A percentile compares a stretch with the other conserved stretches of the same genome.
Evolutionary conservation across 2,797 vertebrate genomes (phyloP).

Genomic region (Ptychobarbus kaznakovi): DNA sequence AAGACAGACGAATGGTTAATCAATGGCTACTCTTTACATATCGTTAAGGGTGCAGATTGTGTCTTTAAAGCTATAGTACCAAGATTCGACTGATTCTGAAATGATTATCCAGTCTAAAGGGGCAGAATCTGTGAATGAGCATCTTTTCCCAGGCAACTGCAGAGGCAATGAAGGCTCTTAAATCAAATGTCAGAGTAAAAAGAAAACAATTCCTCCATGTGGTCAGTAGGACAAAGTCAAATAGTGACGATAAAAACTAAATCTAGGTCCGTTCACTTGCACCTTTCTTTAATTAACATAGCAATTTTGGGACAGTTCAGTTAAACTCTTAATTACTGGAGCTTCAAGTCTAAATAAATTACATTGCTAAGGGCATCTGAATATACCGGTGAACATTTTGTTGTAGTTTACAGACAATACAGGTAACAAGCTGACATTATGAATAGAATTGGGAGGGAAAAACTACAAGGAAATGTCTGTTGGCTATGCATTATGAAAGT

Average conservation of each 20-base stretch:
- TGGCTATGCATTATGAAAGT: slow-evolving; percentile 12
- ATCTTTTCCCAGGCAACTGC: not conserved
- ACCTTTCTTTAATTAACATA: not conserved
- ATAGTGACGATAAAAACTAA: slow-evolving; percentile 1
- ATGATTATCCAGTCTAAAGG: not conserved
- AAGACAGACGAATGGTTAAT: slow-evolving; percentile 39
- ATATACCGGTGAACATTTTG: not conserved
- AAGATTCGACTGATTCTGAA: slow-evolving; percentile 12
- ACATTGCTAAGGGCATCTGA: not conserved
- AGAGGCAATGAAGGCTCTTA: not conserved
- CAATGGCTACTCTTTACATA: not conserved
- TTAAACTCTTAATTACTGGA: not conserved
- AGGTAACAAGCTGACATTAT: not conserved
- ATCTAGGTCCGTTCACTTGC: not conserved
- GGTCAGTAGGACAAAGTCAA: not conserved
- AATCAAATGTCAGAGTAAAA: slow-evolving; percentile 1
- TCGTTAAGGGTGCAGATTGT: slow-evolving; percentile 14
- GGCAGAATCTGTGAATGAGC: slow-evolving; percentile 19
- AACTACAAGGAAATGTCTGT: not conserved
- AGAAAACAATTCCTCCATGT: not conserved
- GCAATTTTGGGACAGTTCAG: slow-evolving; percentile 17
- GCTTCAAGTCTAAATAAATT: slow-evolving; percentile 13
- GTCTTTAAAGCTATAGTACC: slow-evolving; percentile 40
- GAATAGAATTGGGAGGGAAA: not conserved
- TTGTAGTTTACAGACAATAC: slow-evolving; percentile 15